These are phyloP conservation scores for Crocodylus rhombifer DNA, from an alignment of 2,797 vertebrate species.

Conservation along the genomic window DNA sequence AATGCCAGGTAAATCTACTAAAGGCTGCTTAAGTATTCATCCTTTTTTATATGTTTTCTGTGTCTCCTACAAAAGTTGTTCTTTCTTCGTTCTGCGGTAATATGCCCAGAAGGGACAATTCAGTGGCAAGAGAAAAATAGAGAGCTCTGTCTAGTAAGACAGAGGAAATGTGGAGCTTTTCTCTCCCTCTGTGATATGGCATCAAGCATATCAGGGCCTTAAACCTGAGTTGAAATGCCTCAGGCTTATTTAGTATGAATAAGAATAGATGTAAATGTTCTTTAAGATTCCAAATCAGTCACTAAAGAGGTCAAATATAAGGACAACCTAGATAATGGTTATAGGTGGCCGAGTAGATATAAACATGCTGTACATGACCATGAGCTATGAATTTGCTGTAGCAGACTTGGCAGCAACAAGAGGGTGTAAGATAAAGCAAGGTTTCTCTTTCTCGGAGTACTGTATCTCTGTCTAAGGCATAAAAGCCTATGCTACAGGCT, in stretches of 20 bases:
- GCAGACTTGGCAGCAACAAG: background rate
- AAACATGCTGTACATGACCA: no score
- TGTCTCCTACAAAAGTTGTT: background rate
- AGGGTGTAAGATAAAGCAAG: background rate
- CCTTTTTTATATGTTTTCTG: background rate
- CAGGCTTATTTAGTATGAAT: background rate
- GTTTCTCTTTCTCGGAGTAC: background rate
- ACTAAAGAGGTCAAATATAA: background rate
- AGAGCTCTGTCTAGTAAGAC: background rate
- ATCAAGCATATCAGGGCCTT: background rate
- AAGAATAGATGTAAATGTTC: background rate
- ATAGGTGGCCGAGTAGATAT: background rate
- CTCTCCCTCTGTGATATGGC: background rate
- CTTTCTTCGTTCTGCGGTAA: background rate
- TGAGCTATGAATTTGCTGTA: fast-evolving
- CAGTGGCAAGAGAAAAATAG: background rate
- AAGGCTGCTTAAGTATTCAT: background rate
- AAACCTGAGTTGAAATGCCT: background rate
- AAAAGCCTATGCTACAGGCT: background rate
- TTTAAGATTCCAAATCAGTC: background rate
- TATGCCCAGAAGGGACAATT: background rate
- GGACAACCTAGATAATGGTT: background rate
- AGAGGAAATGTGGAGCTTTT: background rate
- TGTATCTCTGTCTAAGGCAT: background rate
- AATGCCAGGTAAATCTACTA: conserved; percentile 89